These are phyloP conservation scores for Sciurus niger DNA, from an alignment of 2,113 vertebrate genomes.

Conservation along the genomic window DNA sequence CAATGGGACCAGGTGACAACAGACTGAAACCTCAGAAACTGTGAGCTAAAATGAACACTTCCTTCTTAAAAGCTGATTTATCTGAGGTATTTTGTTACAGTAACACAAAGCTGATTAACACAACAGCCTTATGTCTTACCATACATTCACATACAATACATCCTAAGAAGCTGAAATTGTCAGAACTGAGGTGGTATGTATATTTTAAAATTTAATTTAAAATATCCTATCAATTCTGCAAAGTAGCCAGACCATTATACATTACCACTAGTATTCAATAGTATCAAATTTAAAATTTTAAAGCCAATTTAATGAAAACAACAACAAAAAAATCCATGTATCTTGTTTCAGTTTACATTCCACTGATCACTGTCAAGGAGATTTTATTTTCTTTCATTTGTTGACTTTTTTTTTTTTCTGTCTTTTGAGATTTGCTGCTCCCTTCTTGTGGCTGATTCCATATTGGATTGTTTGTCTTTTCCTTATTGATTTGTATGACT, in stretches of 20 bases:
- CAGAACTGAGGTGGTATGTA: not conserved
- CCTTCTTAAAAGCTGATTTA: not conserved
- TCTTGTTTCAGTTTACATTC: conserved; percentile 53
- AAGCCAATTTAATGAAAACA: not conserved
- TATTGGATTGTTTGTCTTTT: conserved; percentile 42
- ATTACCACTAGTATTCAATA: not conserved
- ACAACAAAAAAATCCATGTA: not conserved
- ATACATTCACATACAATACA: not conserved
- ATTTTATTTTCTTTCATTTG: conserved; percentile 4
- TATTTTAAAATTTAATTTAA: conserved; percentile 15
- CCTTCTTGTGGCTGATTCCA: conserved; percentile 18
- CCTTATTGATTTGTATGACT: conserved; percentile 64
- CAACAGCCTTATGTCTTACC: not conserved
- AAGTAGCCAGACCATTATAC: not conserved
- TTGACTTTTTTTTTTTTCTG: not conserved
- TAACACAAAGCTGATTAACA: not conserved
- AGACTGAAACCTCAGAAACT: not conserved
- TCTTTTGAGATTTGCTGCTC: not conserved
- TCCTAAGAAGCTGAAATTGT: not conserved
- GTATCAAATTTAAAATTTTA: not conserved
- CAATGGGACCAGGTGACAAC: not conserved
- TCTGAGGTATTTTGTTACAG: not conserved
- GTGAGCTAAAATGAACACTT: not conserved
- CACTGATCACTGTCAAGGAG: not conserved
- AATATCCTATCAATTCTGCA: not conserved